phyloP scores from a whole-genome alignment of 2,113 vertebrate genomes.

The Caloenas nicobarica region DNA sequence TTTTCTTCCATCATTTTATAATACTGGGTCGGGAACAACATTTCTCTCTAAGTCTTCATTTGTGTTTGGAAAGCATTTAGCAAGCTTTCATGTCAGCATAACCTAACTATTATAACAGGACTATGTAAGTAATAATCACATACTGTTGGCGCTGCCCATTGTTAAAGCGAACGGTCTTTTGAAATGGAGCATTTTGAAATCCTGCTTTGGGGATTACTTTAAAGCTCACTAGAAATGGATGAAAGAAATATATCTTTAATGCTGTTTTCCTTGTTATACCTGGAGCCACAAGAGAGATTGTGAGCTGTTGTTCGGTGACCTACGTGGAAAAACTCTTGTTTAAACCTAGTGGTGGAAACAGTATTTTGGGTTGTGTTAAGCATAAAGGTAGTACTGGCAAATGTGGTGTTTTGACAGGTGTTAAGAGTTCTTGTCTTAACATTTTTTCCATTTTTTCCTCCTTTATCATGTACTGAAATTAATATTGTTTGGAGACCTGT shows the following conservation, averaged over 20 bases:
- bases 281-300: neutral
- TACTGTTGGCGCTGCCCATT: neutral
- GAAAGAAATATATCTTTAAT: neutral
- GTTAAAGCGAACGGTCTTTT: neutral
- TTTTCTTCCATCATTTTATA: neutral
- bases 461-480: neutral
- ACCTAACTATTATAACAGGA: neutral
- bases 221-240: neutral
- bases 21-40: neutral
- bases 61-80: neutral
- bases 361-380: neutral
- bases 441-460: neutral
- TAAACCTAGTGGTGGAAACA: neutral
- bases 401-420: neutral
- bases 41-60: neutral
- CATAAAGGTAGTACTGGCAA: neutral
- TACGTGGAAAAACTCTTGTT: neutral
- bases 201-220: neutral
- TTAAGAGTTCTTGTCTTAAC: neutral
- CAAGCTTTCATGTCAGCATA: neutral
- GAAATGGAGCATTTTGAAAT: neutral
- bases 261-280: neutral
- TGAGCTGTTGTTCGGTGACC: neutral
- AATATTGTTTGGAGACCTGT: neutral
- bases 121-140: neutral